Base-by-base conservation (phyloP, 1,140 invertebrate species). In the Ceratoteleas bidentatus region DNA sequence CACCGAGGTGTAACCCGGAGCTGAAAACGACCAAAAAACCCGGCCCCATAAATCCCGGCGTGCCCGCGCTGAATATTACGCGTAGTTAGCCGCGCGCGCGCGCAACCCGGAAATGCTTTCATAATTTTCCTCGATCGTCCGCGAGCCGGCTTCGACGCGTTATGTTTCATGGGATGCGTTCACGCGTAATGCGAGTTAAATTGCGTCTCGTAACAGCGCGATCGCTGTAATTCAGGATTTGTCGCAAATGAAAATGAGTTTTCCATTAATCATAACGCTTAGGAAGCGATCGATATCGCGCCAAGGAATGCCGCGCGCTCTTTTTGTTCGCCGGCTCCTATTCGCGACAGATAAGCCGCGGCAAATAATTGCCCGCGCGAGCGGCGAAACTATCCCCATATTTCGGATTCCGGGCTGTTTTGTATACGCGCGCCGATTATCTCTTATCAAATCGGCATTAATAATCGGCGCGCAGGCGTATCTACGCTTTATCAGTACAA, bases 31-130 rank as follows among this genome's bases (percentile, higher is more conserved):
- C 13, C 34, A 64, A 64, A 69, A 62, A 65, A 78, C 24, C 47
- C 9, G 49, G 6, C 4, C 62, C 34, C 74, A 53, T 70, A 69
- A 70, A 70, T 79, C 24, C 24, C 13, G 34, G 62, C 24, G 32
- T 64, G 50, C 34, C 40, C 32, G 60, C 58, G 78, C 14, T 70
- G 64, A 75, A 14, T 50, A 84, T 82, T 84, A 84, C 70, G 49
- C 64, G 72, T 52, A 70, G 73, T 85, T 83, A 83, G 49, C 54
- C 54, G 69, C 24, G 24, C 24, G 24, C 24, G 24, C 24, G 1
- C 24, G 24, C 24, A 78, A 70, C 69, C 84, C 74, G 81, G 84
- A 85, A 83, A 83, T 81, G 70, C 77, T 81, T 79, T 81, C 57
- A 70, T 74, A 57, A 85, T 83, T 73, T 83, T 75, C 52, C 64